Conservation (phyloP, 2,113 vertebrate genomes). For the Nettapus auritus region DNA sequence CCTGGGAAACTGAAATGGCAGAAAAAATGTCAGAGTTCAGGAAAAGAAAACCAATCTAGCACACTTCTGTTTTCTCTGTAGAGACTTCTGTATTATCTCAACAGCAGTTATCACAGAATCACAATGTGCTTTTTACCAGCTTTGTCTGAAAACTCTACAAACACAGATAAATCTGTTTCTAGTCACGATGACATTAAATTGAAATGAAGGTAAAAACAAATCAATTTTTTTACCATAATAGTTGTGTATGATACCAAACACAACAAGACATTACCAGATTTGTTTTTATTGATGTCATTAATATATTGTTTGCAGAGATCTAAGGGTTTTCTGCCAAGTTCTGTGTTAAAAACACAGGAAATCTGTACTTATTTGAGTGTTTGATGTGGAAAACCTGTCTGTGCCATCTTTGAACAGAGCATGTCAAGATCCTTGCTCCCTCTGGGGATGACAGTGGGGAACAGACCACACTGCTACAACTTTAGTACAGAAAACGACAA, state of each 20-base stretch:
- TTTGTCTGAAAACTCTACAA: constrained; percentile 34
- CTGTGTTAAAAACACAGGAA: not conserved
- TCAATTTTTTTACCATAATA: not conserved
- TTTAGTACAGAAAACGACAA: constrained; percentile 4
- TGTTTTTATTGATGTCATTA: not conserved
- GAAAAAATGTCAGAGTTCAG: constrained; percentile 60
- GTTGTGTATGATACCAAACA: not conserved
- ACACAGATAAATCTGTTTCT: constrained; percentile 25
- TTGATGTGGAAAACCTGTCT: not conserved
- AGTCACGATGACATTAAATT: not conserved
- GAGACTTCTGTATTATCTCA: constrained; percentile 51
- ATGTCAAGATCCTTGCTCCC: not conserved
- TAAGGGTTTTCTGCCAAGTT: not conserved
- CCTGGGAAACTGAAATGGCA: constrained; percentile 48
- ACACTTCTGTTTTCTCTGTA: constrained; percentile 22
- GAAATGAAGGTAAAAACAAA: constrained; percentile 29
- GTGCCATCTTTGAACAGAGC: not conserved
- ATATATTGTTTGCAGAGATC: not conserved
- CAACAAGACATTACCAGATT: not conserved
- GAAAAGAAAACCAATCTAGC: constrained; percentile 48
- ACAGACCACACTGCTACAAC: not conserved
- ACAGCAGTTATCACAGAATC: constrained; percentile 34
- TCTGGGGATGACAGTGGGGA: not conserved
- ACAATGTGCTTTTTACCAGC: constrained; percentile 28
- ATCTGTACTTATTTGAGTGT: not conserved